phyloP scores from a whole-genome alignment of 2,113 vertebrate species.

The Neogobius melanostomus region DNA sequence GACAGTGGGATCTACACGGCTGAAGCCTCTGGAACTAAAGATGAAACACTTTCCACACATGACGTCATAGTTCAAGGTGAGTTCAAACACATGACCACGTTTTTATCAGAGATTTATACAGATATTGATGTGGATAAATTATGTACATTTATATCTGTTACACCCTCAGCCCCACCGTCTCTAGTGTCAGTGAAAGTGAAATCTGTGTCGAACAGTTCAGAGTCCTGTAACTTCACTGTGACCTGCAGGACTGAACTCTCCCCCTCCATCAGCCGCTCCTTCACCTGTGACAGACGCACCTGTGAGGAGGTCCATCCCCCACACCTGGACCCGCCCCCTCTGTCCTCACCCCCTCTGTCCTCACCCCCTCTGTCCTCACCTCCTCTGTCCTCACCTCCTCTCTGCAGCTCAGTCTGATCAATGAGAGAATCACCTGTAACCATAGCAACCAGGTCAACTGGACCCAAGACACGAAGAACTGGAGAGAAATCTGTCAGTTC shows the following conservation, averaged over 20 bases:
- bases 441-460: constrained; percentile 27
- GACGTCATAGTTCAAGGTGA: background rate
- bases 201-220: background rate
- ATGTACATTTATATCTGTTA: too few relatives aligned
- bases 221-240: constrained; percentile 20
- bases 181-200: background rate
- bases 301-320: background rate
- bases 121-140: too few relatives aligned
- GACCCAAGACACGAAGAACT: background rate
- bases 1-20: constrained; percentile 33
- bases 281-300: background rate
- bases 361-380: background rate
- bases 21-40: too few relatives aligned
- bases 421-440: constrained; percentile 9
- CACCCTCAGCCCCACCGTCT: background rate
- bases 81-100: background rate
- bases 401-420: background rate
- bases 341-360: background rate
- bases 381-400: background rate
- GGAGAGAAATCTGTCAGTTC: too few relatives aligned
- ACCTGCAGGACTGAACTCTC: background rate
- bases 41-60: background rate
- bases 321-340: background rate
- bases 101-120: background rate
- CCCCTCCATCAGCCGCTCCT: background rate